Evolutionary conservation across 2,113 vertebrate species (phyloP).

Genomic region (Hydrochoerus hydrochaeris): DNA sequence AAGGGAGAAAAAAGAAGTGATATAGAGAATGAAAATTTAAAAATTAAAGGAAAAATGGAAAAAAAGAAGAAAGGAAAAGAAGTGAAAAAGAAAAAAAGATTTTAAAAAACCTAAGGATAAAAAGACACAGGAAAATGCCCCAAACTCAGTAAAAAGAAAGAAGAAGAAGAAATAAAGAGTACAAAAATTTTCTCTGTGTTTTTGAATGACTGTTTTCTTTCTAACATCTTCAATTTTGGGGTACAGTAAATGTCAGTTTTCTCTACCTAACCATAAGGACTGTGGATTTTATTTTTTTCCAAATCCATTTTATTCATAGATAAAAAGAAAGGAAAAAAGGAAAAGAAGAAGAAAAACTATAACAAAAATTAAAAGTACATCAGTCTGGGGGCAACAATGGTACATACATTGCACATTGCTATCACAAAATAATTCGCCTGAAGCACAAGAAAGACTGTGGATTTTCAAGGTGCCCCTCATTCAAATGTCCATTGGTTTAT

Average conservation of each 20-base stretch:
- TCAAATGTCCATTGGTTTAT: neutral
- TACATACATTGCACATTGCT: too few species aligned
- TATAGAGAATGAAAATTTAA: neutral
- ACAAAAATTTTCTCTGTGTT: too few species aligned
- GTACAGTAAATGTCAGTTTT: neutral
- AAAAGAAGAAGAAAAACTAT: too few species aligned
- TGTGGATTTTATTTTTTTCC: too few species aligned
- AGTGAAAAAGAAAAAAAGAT: neutral
- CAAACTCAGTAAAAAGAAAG: neutral
- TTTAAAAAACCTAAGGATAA: neutral
- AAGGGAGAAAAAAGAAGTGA: neutral
- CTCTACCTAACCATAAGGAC: neutral
- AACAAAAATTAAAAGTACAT: too few species aligned
- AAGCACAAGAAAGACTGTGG: neutral
- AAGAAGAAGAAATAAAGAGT: neutral
- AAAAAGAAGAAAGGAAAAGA: neutral
- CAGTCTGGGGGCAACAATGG: too few species aligned
- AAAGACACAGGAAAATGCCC: neutral
- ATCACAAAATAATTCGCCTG: too few species aligned
- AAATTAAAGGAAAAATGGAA: neutral
- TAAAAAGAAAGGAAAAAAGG: too few species aligned
- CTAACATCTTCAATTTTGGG: neutral
- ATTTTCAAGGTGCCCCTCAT: neutral
- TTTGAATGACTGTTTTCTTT: too few species aligned
- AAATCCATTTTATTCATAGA: too few species aligned